Conservation (phyloP, 35 echinoderm and acorn worm genomes). For the Heliocidaris erythrogramma region DNA sequence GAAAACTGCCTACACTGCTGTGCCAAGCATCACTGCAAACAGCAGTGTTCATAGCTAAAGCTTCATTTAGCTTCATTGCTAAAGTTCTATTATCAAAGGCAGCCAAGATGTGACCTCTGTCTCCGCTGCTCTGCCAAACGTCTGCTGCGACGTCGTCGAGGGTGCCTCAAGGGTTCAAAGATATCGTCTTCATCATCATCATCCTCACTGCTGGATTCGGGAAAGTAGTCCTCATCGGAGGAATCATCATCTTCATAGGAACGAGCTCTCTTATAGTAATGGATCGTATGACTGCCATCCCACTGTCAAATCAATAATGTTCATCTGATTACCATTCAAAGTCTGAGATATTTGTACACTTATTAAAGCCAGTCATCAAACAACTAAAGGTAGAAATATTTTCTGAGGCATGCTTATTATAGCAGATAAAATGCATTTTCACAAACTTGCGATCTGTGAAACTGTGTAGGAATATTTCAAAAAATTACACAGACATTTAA, state of each 20-base stretch:
- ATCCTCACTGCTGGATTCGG: constrained; percentile 29
- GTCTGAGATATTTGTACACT: too few relatives aligned
- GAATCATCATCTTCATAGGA: constrained; percentile 24
- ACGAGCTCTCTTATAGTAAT: constrained; percentile 31
- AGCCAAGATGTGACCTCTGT: constrained; percentile 5
- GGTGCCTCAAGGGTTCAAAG: constrained; percentile 14
- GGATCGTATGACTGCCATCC: constrained; percentile 32
- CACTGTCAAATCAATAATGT: not conserved
- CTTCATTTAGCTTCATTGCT: not conserved
- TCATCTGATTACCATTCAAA: not conserved
- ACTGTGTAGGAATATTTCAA: too few relatives aligned
- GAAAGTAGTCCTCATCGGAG: constrained; percentile 35
- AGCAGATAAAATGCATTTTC: too few relatives aligned
- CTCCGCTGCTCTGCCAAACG: constrained; percentile 27
- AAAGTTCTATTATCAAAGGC: not conserved
- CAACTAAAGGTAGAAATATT: too few relatives aligned
- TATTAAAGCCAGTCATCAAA: too few relatives aligned
- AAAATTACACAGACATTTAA: too few relatives aligned
- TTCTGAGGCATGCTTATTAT: too few relatives aligned
- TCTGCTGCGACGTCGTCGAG: not conserved
- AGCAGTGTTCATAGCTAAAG: too few relatives aligned
- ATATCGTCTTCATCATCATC: constrained; percentile 32
- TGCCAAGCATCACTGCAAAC: not conserved
- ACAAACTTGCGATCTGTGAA: too few relatives aligned
- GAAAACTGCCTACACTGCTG: not conserved